These are phyloP conservation scores for Drosophila barbarae DNA, from an alignment of 2,888 invertebrate genomes.

Conservation along the genomic window DNA sequence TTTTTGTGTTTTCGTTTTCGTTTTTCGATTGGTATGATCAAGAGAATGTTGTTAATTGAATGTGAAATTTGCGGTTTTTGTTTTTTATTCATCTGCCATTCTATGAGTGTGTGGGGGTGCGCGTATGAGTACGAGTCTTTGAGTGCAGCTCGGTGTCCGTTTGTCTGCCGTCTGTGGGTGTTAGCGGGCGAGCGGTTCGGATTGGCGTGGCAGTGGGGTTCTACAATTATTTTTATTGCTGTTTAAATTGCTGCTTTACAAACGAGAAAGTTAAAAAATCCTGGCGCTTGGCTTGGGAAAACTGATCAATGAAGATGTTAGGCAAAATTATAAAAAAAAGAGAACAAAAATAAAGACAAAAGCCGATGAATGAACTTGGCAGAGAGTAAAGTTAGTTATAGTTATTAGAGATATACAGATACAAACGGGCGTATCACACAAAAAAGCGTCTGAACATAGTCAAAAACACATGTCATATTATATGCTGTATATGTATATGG, in stretches of 20 bases:
- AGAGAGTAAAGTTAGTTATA: conserved; percentile 20
- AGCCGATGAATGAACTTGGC: conserved; percentile 19
- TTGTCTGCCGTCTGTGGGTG: conserved; percentile 14
- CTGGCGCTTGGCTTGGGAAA: conserved; percentile 17
- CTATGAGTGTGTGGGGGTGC: conserved; percentile 57
- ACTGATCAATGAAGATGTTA: conserved; percentile 1
- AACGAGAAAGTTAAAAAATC: conserved; percentile 11
- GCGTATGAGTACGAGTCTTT: conserved; percentile 56
- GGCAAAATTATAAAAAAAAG: conserved; percentile 2
- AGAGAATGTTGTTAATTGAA: conserved; percentile 63
- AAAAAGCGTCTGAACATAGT: conserved; percentile 34
- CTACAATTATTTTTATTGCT: conserved; percentile 13
- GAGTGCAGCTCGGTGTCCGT: conserved; percentile 37
- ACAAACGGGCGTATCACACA: conserved; percentile 41
- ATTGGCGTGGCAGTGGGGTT: conserved; percentile 47
- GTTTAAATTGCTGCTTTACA: conserved; percentile 12
- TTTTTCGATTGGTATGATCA: conserved; percentile 60
- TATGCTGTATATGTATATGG: conserved; percentile 15
- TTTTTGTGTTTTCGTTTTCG: conserved; percentile 5
- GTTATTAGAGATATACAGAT: conserved; percentile 33
- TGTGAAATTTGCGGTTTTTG: conserved; percentile 49
- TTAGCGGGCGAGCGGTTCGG: conserved; percentile 24
- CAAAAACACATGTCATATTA: conserved; percentile 45
- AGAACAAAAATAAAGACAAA: background rate
- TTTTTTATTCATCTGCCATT: conserved; percentile 60